Percentiles rank a stretch among this genome's conserved stretches.
These are phyloP conservation scores for Schizaphis graminum DNA, from an alignment of 2,888 invertebrate species.

Conservation along the genomic window DNA sequence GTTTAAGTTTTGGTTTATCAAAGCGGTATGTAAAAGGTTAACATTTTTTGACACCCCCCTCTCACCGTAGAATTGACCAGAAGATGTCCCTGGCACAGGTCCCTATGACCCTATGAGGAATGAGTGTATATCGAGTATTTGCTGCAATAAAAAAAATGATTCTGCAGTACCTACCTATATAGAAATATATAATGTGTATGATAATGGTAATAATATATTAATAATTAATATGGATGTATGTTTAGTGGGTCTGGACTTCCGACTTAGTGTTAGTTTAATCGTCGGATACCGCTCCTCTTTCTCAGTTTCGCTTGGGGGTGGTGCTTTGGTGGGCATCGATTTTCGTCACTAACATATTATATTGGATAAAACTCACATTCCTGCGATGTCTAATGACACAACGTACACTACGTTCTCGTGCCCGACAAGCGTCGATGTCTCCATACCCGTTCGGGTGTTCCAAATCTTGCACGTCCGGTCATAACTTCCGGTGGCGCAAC, in stretches of 20 bases:
- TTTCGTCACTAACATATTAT: neutral
- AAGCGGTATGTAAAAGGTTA: no score
- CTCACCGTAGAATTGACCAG: no score
- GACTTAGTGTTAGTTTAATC: no score
- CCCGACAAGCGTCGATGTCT: slow-evolving; percentile 79
- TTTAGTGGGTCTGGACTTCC: neutral
- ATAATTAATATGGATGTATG: neutral
- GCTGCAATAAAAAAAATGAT: neutral
- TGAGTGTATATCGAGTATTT: neutral
- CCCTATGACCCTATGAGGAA: no score
- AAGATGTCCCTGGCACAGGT: no score
- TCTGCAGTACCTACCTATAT: neutral
- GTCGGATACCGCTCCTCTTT: neutral
- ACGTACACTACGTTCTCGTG: slow-evolving; percentile 88
- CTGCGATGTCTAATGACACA: slow-evolving; percentile 83
- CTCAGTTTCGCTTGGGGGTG: neutral
- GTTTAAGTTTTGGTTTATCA: no score
- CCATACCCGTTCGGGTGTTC: slow-evolving; percentile 80
- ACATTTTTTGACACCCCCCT: no score
- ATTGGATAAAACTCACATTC: slow-evolving; percentile 70
- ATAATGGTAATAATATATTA: no score
- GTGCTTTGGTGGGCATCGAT: neutral
- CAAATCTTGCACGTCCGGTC: slow-evolving; percentile 88
- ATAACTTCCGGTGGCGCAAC: slow-evolving; percentile 86
- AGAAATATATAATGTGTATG: neutral